Base-by-base conservation (phyloP, 2,113 vertebrate species). In the Brachypodius melanocephalos region DNA sequence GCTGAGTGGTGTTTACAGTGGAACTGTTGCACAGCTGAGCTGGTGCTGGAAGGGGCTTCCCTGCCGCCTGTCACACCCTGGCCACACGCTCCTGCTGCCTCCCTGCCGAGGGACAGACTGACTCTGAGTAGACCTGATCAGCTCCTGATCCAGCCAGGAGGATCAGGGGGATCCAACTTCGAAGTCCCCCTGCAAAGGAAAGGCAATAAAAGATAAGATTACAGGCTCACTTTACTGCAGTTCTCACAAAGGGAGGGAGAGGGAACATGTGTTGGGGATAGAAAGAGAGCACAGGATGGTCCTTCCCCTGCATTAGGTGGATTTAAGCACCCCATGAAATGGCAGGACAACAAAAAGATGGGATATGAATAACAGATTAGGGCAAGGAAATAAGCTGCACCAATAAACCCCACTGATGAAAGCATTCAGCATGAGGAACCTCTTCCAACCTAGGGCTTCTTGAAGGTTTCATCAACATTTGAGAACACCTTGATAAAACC, bases 221-320 rank as follows among this genome's bases (percentile, higher is more conserved):
- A 51, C 52, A 63, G 57, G 61, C 52, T 85, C 25, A 14, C 0
- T 1, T 49, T 81, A 36, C 77, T 87, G 43, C 46, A 28, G 32
- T 20, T 25, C 61, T 51, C 69, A 48, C 25, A 18, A 49, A 84
- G n/a, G 32, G 34, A 45, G 29, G 42, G 34, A 74, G 24, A 66
- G 32, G 9, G 17, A 66, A 38, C 10, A 3, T 1, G 10, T 58
- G 26, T 29, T 1, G 0, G 12, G 42, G 49, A 15, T 63, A 52
- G 51, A 74, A 69, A 40, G 31, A 48, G 18, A 72, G 29, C 52
- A 34, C 40, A 43, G 48, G 12, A 13, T 1, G 2, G 28, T 38
- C 24, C 48, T 52, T 76, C 65, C 72, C 55, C 46, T 66, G 65
- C 32, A n/a, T 34, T n/a, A 31, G 19, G 11, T 42, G 34, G 59